A percentile compares a stretch with the other conserved stretches of the same genome.
Conservation (phyloP, 2,888 invertebrate species). For the Himalopsyche japonica region DNA sequence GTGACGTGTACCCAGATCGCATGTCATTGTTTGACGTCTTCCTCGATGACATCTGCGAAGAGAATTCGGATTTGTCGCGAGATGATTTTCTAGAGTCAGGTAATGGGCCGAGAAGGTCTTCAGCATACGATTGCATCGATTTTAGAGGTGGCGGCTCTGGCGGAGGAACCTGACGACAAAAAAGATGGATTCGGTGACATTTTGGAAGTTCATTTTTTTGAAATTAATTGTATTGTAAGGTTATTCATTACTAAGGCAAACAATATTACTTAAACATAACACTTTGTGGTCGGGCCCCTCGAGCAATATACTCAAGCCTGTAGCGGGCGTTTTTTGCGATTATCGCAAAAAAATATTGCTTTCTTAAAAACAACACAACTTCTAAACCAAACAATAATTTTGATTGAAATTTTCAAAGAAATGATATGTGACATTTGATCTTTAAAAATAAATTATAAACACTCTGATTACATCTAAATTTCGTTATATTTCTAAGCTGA, state of each 20-base stretch:
- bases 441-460: too few relatives aligned
- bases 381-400: too few relatives aligned
- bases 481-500: too few relatives aligned
- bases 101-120: conserved; percentile 38
- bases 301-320: neutral
- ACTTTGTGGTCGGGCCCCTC: too few relatives aligned
- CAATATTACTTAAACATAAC: too few relatives aligned
- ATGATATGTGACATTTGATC: too few relatives aligned
- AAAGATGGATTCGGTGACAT: neutral
- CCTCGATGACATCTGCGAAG: conserved; percentile 41
- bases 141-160: conserved; percentile 65
- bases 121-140: conserved; percentile 47
- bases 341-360: neutral
- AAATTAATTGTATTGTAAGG: too few relatives aligned
- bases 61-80: conserved; percentile 45
- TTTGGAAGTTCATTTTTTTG: too few relatives aligned
- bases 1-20: conserved; percentile 40
- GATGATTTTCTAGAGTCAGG: conserved; percentile 49
- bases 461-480: too few relatives aligned
- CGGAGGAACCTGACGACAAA: conserved; percentile 60
- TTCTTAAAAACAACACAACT: too few relatives aligned
- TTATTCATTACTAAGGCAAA: too few relatives aligned
- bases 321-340: neutral
- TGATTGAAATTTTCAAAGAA: too few relatives aligned
- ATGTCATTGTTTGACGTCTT: conserved; percentile 50